These are phyloP conservation scores for Eremobia ochroleuca DNA, from an alignment of 2,888 invertebrate genomes.

Conservation along the genomic window DNA sequence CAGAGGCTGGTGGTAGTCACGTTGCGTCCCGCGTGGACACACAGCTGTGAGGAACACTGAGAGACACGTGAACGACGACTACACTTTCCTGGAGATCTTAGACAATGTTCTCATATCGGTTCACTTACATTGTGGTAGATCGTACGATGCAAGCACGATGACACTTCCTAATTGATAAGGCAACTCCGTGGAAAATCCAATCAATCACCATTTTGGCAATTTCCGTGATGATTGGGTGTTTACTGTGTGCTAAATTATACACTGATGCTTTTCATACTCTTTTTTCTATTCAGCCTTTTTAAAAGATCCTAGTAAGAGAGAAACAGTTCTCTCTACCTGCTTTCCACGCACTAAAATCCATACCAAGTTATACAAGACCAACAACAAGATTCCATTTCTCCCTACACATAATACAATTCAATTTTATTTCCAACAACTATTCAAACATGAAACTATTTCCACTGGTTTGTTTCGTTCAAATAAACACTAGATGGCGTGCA, in stretches of 20 bases:
- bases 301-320: background rate
- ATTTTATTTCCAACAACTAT: conserved; percentile 21
- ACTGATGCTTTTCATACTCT: background rate
- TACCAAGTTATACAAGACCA: background rate
- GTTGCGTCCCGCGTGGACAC: conserved; percentile 3
- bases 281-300: background rate
- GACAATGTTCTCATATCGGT: background rate
- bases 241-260: background rate
- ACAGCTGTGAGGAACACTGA: background rate
- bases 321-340: background rate
- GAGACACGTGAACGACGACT: conserved; percentile 19
- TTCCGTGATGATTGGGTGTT: background rate
- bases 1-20: conserved; percentile 1
- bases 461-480: conserved; percentile 11
- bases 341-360: background rate
- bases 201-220: background rate
- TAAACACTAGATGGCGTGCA: conserved; percentile 28
- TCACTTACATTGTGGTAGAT: too few species aligned
- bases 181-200: background rate
- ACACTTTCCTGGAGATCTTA: background rate
- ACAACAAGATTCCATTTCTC: background rate
- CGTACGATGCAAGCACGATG: background rate
- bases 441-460: conserved; percentile 9
- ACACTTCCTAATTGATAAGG: background rate
- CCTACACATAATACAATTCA: background rate